A percentile compares a stretch with the other conserved stretches of the same genome.
These are phyloP conservation scores for Tachysurus fulvidraco DNA, from an alignment of 2,113 vertebrate genomes.

Conservation along the genomic window DNA sequence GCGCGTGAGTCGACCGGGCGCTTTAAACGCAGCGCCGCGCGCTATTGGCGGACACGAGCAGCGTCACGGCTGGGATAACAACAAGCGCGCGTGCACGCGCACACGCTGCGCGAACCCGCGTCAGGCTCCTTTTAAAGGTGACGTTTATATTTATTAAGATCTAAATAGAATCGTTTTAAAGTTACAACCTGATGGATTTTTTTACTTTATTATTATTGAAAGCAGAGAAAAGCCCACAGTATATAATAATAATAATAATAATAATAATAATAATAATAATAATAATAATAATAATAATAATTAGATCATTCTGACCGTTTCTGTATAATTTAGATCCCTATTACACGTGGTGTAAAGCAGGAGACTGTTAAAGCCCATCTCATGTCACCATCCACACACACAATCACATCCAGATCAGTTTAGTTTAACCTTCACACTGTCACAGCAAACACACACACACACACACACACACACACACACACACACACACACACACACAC, in stretches of 20 bases:
- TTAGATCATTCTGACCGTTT: no score
- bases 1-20: slow-evolving; percentile 10
- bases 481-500: no score
- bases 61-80: slow-evolving; percentile 75
- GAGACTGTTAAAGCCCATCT: background rate
- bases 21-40: slow-evolving; percentile 45
- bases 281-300: background rate
- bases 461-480: no score
- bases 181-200: background rate
- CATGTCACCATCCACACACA: background rate
- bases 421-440: background rate
- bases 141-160: no score
- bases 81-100: slow-evolving; percentile 78
- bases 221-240: background rate
- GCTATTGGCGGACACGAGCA: slow-evolving; percentile 47
- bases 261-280: no score
- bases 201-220: background rate
- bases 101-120: slow-evolving; percentile 24
- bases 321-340: no score
- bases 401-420: background rate
- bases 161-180: background rate
- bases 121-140: background rate
- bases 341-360: background rate
- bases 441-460: background rate
- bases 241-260: background rate